These are phyloP conservation scores for Coregonus clupeaformis DNA, from an alignment of 2,113 vertebrate genomes.

Conservation along the genomic window DNA sequence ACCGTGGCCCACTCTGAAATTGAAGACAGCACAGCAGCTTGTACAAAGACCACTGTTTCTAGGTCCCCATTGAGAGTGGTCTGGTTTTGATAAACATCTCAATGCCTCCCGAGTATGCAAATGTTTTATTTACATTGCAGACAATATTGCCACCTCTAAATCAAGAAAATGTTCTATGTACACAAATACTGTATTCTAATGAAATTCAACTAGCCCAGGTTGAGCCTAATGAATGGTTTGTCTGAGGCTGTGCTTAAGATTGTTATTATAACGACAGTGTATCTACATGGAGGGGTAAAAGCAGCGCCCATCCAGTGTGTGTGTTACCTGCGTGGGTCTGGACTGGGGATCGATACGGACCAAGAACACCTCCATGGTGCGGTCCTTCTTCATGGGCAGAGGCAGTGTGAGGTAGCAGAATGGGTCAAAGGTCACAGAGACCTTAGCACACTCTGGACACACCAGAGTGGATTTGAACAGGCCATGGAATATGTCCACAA, in stretches of 20 bases:
- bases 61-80: no score
- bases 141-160: no score
- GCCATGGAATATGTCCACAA: conserved; percentile 90
- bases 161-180: no score
- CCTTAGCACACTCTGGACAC: conserved; percentile 86
- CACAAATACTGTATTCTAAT: no score
- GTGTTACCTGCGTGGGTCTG: conserved; percentile 86
- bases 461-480: conserved; percentile 91
- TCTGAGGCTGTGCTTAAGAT: no score
- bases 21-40: not conserved
- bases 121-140: no score
- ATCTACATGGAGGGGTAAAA: not conserved
- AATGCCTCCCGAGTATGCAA: no score
- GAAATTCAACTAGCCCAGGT: no score
- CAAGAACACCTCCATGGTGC: conserved; percentile 87
- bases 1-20: not conserved
- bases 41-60: not conserved
- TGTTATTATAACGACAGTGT: not conserved
- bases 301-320: no score
- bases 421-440: conserved; percentile 91
- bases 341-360: conserved; percentile 84
- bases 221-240: no score
- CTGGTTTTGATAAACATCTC: no score
- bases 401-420: conserved; percentile 93
- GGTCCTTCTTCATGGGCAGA: conserved; percentile 89